These are phyloP conservation scores for Dromococcyx pavoninus DNA, from an alignment of 2,797 vertebrate genomes.

Conservation along the genomic window DNA sequence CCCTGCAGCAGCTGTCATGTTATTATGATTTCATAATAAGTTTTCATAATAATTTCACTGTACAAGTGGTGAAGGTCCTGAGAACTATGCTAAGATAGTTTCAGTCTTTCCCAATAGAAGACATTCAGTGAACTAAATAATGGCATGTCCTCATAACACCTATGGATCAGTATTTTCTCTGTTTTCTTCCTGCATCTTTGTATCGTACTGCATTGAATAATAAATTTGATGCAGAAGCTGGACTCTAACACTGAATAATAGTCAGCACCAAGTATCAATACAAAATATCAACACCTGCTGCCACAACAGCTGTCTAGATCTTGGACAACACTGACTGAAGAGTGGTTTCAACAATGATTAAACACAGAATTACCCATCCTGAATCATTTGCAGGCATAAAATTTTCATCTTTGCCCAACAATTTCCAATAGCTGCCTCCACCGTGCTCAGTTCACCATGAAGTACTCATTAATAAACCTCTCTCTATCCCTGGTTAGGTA, in stretches of 20 bases:
- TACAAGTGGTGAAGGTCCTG: background rate
- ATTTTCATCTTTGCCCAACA: background rate
- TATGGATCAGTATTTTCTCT: background rate
- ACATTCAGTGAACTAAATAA: background rate
- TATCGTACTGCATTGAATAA: background rate
- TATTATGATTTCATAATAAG: background rate
- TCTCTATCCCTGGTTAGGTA: background rate
- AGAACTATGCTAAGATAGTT: background rate
- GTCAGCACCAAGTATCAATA: background rate
- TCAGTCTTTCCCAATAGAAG: background rate
- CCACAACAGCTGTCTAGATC: background rate
- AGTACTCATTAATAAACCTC: background rate
- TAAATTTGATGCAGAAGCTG: background rate
- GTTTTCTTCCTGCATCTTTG: fast-evolving
- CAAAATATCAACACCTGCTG: background rate
- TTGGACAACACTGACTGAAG: background rate
- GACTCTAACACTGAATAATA: background rate
- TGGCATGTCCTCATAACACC: background rate
- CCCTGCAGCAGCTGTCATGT: background rate
- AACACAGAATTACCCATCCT: background rate
- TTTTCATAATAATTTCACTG: fast-evolving
- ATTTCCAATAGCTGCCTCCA: background rate
- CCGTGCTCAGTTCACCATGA: background rate
- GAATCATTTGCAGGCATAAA: background rate
- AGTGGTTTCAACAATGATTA: background rate